A percentile compares a stretch with the other conserved stretches of the same genome.
Evolutionary conservation across 2,113 vertebrate genomes (phyloP).

Genomic region (Circaetus cinerascens): DNA sequence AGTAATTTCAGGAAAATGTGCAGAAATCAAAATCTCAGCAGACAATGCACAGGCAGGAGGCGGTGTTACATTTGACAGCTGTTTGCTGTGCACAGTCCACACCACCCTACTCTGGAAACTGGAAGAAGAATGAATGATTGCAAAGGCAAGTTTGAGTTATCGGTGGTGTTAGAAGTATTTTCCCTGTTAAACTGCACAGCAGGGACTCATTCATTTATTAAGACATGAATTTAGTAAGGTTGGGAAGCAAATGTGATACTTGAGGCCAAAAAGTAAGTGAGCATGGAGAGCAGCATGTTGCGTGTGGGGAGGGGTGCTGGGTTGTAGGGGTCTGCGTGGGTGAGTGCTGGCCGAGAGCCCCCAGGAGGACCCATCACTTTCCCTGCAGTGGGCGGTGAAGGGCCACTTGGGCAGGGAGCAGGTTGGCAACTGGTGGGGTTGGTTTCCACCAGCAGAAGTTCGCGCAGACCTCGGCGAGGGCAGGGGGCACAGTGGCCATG

Average conservation of each 20-base stretch:
- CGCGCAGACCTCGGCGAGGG: not conserved
- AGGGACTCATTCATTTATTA: not conserved
- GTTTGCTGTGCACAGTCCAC: not conserved
- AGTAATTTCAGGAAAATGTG: not conserved
- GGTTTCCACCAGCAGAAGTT: not conserved
- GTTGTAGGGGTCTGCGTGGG: not conserved
- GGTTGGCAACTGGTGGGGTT: rapidly evolving
- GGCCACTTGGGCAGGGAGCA: not conserved
- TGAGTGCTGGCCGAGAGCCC: not conserved
- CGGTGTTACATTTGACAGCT: not conserved
- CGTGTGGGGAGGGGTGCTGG: not conserved
- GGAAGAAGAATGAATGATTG: not conserved
- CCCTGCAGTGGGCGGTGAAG: not conserved
- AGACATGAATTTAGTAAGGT: not conserved
- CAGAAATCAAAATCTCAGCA: not conserved
- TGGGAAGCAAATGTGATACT: not conserved
- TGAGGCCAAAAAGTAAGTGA: not conserved
- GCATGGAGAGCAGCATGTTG: rapidly evolving
- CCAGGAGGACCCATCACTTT: not conserved
- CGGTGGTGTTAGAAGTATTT: not conserved
- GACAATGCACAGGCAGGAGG: not conserved
- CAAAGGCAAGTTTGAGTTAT: not conserved
- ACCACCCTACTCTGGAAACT: not conserved
- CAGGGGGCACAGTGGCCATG: rapidly evolving
- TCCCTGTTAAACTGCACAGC: not conserved